Conservation (phyloP, 1,140 invertebrate genomes). For the Aphis craccivora region DNA sequence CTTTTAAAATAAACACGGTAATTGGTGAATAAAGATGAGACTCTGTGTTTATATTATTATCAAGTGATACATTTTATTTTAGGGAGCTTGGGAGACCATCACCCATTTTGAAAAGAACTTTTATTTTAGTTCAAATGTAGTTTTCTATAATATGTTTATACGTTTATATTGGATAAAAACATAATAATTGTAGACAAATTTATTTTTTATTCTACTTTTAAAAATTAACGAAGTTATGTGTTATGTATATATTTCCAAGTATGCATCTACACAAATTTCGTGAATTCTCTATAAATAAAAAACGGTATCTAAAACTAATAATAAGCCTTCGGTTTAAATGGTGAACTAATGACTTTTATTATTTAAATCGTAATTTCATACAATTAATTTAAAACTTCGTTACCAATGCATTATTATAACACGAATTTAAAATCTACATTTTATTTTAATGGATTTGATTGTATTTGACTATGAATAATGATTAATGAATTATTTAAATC, state of each 20-base stretch:
- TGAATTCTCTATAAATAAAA: not conserved
- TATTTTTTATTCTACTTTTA: not conserved
- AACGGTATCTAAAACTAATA: too few species aligned
- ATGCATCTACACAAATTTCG: not conserved
- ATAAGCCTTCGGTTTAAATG: too few species aligned
- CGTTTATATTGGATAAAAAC: too few species aligned
- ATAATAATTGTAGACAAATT: not conserved
- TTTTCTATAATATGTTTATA: too few species aligned
- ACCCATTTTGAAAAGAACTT: too few species aligned
- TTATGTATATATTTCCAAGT: not conserved
- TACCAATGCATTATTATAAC: not conserved
- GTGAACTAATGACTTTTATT: not conserved
- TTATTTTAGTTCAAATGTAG: too few species aligned
- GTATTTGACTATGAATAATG: not conserved
- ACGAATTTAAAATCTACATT: not conserved
- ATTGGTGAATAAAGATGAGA: too few species aligned
- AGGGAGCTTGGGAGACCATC: too few species aligned
- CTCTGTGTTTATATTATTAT: too few species aligned
- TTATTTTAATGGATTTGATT: not conserved
- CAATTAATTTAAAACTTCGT: not conserved
- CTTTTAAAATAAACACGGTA: too few species aligned
- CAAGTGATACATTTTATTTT: too few species aligned
- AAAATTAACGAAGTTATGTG: not conserved
- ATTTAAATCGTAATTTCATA: not conserved
- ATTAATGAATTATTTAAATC: not conserved